phyloP scores from a whole-genome alignment of 2,888 invertebrate genomes.

The Conomelus anceps region DNA sequence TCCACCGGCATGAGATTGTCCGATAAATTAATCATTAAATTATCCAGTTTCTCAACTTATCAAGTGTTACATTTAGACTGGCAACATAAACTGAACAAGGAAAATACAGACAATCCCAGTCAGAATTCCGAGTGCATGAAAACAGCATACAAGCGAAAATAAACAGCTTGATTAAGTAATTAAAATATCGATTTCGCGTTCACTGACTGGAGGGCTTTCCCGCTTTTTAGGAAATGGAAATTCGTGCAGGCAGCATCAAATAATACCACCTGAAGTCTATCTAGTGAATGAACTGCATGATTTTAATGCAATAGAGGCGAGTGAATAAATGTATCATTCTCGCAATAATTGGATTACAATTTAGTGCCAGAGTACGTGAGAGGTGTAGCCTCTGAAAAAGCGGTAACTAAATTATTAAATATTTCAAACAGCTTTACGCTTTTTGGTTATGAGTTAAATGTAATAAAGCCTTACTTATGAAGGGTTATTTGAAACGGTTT shows the following conservation, averaged over 20 bases:
- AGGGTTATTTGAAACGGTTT: too few species aligned
- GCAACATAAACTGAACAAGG: too few species aligned
- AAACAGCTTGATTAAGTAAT: not conserved
- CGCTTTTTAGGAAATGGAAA: not conserved
- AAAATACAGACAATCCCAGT: not conserved
- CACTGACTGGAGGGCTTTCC: not conserved
- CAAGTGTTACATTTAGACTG: too few species aligned
- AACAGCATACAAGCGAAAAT: not conserved
- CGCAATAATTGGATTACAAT: not conserved
- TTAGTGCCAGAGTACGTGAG: not conserved
- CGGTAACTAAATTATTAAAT: too few species aligned
- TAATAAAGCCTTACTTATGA: too few species aligned
- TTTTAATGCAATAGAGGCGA: not conserved
- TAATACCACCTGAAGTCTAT: not conserved
- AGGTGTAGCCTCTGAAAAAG: not conserved
- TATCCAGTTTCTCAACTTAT: too few species aligned
- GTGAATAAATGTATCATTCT: not conserved
- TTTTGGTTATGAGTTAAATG: too few species aligned
- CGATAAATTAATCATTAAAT: too few species aligned
- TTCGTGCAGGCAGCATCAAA: not conserved
- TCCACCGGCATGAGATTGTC: too few species aligned
- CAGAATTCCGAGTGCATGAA: not conserved
- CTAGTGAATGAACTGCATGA: too few species aligned
- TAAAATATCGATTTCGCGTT: not conserved
- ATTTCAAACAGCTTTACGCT: not conserved